phyloP scores from a whole-genome alignment of 2,888 invertebrate species.

The Tolmerus cingulatus region DNA sequence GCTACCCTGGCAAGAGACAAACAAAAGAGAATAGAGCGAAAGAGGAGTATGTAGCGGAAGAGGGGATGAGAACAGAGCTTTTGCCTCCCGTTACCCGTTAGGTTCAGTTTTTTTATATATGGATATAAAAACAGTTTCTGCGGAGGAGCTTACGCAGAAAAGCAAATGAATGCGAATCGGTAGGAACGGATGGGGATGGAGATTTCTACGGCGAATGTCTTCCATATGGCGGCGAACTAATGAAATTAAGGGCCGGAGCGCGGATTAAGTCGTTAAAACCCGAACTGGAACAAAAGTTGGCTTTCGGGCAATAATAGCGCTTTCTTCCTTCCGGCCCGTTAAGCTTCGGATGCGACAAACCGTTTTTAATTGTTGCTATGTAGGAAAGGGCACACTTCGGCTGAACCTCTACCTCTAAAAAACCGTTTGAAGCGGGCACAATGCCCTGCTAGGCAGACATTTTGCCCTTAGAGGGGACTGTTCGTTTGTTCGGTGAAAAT shows the following conservation, averaged over 20 bases:
- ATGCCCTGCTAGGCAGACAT: background rate
- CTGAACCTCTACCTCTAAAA: background rate
- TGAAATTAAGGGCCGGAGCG: conserved; percentile 34
- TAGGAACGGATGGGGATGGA: background rate
- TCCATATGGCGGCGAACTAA: conserved; percentile 16
- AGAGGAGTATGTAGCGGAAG: background rate
- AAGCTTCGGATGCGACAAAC: background rate
- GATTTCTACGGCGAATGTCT: background rate
- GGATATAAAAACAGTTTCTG: background rate
- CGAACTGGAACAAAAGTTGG: background rate
- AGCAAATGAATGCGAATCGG: background rate
- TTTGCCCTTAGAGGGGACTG: background rate
- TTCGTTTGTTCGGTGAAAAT: background rate
- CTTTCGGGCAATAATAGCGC: background rate
- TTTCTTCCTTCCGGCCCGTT: conserved; percentile 9
- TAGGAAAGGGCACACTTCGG: background rate
- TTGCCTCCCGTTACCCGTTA: background rate
- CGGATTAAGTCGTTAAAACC: conserved; percentile 27
- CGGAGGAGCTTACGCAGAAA: background rate
- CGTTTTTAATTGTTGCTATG: background rate
- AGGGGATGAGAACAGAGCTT: background rate
- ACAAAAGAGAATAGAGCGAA: background rate
- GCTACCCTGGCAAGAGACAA: background rate
- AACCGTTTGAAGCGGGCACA: background rate
- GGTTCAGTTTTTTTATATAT: background rate